Conservation (phyloP, 2,888 invertebrate genomes). For the Heliconius erato region DNA sequence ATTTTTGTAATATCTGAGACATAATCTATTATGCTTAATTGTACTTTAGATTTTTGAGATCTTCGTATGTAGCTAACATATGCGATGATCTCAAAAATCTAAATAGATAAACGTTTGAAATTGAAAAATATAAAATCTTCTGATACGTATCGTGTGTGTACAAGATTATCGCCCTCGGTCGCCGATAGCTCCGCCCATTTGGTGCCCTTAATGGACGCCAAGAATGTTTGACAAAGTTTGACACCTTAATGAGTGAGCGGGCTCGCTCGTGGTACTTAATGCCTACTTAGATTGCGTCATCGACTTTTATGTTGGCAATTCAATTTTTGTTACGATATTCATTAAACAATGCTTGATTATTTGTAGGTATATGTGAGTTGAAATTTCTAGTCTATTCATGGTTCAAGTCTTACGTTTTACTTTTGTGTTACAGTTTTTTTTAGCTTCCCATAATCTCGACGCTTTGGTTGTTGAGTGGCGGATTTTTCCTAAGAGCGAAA, state of each 20-base stretch:
- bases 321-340: neutral
- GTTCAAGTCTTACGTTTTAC: neutral
- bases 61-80: too few relatives aligned
- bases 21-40: too few relatives aligned
- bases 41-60: too few relatives aligned
- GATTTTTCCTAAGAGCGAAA: too few relatives aligned
- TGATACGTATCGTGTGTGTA: constrained; percentile 51
- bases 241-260: constrained; percentile 73
- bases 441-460: too few relatives aligned
- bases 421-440: neutral
- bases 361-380: neutral
- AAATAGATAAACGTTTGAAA: neutral
- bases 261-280: neutral
- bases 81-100: neutral
- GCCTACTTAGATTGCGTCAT: constrained; percentile 10
- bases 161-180: constrained; percentile 56
- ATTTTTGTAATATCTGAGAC: neutral
- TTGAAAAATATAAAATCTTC: constrained; percentile 44
- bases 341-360: neutral
- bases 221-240: constrained; percentile 79
- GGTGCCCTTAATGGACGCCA: constrained; percentile 73
- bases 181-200: constrained; percentile 63
- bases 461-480: too few relatives aligned
- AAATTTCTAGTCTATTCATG: neutral
- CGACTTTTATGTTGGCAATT: constrained; percentile 1